phyloP scores from a whole-genome alignment of 2,797 vertebrate species.

The Discoglossus pictus region DNA sequence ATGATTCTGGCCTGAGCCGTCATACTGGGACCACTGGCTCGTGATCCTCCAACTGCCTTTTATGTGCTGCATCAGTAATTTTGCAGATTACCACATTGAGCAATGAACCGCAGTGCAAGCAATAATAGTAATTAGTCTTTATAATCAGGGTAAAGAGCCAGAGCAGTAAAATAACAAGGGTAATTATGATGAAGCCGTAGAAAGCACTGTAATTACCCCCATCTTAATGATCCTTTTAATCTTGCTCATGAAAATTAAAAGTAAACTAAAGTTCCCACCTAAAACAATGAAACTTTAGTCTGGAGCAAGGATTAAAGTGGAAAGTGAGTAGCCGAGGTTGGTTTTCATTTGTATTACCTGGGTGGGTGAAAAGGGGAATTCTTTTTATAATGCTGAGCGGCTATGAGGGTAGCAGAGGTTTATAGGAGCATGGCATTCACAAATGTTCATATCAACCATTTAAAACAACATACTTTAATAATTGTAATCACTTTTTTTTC shows the following conservation, averaged over 20 bases:
- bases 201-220: slow-evolving; percentile 56
- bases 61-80: neutral
- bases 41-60: neutral
- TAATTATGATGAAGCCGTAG: slow-evolving; percentile 56
- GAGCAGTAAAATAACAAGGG: slow-evolving; percentile 38
- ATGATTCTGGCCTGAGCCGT: too few relatives aligned
- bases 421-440: too few relatives aligned
- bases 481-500: too few relatives aligned
- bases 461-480: too few relatives aligned
- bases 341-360: too few relatives aligned
- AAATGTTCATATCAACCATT: too few relatives aligned
- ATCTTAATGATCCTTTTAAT: slow-evolving; percentile 57
- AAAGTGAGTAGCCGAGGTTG: too few relatives aligned
- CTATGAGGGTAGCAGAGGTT: too few relatives aligned
- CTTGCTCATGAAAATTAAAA: slow-evolving; percentile 44
- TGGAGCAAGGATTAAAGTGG: too few relatives aligned
- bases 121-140: slow-evolving; percentile 33
- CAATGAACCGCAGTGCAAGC: neutral
- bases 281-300: slow-evolving; percentile 24
- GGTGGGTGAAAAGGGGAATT: too few relatives aligned
- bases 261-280: neutral
- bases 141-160: slow-evolving; percentile 36
- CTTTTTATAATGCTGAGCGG: too few relatives aligned
- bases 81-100: neutral
- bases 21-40: too few relatives aligned